Base-by-base conservation (phyloP, 2,797 vertebrate genomes). In the Myotis myotis region DNA sequence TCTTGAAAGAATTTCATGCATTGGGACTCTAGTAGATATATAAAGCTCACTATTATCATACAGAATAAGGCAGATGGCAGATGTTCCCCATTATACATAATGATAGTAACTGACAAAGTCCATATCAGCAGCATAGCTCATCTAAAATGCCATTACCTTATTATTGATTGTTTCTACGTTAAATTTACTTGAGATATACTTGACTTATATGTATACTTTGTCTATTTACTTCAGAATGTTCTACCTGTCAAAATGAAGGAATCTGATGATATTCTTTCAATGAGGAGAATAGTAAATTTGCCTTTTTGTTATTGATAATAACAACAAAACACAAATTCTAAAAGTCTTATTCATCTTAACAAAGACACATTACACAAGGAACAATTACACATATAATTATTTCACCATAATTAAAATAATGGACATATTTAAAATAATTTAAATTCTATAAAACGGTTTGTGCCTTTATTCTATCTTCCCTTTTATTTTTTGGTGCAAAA, bases 131-230 rank as follows among this genome's bases (percentile, higher is more conserved):
- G 78, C 62, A 19, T 60, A 81, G 90, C 91, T 96, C 84, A 97
- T 97, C 82, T 97, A 97, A 98, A 98, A 98, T 98, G 97, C 97
- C 90, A 98, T 98, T 98, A 98, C 87, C 84, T 96, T 84, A 96
- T 98, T 98, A 98, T 98, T 98, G 97, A 98, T 98, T 98, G 86
- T 94, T 98, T 98, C 87, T 93, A 97, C 93, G 98, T 98, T 96
- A 97, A 96, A 98, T 98, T 97, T 97, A 96, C 91, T 97, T 93
- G 92, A 96, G 91, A 97, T 97, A 88, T 23, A 95, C 95, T 96
- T 97, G 94, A 97, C 94, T 94, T 87, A 94, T 96, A 95, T 49
- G 41, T 96, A 66, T 97, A 97, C 84, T 96, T 96, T 95, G 94
- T 97, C 96, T 96, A 98, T 97, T 98, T 96, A 96, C 97, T 98